Evolutionary conservation across 2,797 vertebrate species (phyloP).

Genomic region (Peromyscus nudipes): DNA sequence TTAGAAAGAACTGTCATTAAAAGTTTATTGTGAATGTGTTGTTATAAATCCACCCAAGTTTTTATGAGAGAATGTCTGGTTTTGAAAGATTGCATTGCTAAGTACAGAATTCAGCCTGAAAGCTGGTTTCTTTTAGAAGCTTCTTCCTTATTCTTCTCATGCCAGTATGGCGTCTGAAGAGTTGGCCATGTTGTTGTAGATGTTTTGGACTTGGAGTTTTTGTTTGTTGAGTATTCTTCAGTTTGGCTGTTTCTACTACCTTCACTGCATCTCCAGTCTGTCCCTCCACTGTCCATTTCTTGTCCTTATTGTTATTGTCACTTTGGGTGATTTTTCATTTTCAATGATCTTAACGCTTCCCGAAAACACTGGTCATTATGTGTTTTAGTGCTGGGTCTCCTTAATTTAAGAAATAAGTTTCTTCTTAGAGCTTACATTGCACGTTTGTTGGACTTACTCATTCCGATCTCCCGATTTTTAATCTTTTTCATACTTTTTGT

Average conservation of each 20-base stretch:
- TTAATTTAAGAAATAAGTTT: neutral
- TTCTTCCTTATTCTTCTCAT: neutral
- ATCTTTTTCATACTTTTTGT: neutral
- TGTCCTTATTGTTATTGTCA: neutral
- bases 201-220: neutral
- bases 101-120: neutral
- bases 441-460: neutral
- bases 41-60: neutral
- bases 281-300: neutral
- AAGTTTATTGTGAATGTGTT: neutral
- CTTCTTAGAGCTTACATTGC: neutral
- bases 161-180: neutral
- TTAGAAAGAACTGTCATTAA: neutral
- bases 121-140: constrained; percentile 31
- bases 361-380: neutral
- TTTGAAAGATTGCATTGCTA: neutral
- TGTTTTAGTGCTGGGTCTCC: neutral
- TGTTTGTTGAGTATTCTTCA: neutral
- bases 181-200: neutral
- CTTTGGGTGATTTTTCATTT: neutral
- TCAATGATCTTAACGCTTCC: neutral
- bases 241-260: neutral
- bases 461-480: neutral
- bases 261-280: neutral
- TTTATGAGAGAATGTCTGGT: constrained; percentile 8